phyloP scores from a whole-genome alignment of 2,797 vertebrate genomes.

The Gallirallus australis region DNA sequence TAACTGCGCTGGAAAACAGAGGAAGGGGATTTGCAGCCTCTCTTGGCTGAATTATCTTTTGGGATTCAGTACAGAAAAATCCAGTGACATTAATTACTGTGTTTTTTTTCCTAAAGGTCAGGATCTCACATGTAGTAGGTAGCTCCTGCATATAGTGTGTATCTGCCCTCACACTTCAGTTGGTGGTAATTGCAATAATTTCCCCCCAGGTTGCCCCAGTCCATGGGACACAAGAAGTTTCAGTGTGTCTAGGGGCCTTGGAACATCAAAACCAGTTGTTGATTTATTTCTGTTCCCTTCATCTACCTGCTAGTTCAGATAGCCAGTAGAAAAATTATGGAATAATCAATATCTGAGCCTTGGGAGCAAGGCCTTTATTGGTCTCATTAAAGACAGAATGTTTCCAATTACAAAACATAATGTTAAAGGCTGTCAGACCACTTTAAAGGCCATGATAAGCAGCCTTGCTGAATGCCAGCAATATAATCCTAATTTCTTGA shows the following conservation, averaged over 20 bases:
- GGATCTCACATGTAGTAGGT: neutral
- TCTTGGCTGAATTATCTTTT: neutral
- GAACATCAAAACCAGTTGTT: neutral
- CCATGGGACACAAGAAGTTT: neutral
- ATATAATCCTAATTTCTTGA: neutral
- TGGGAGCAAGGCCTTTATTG: neutral
- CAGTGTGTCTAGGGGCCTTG: neutral
- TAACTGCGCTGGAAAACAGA: neutral
- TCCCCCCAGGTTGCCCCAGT: neutral
- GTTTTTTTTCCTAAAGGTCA: neutral
- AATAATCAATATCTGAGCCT: slow-evolving; percentile 2
- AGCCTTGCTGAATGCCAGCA: neutral
- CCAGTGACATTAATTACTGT: neutral
- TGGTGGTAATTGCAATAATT: neutral
- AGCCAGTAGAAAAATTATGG: neutral
- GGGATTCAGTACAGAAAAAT: neutral
- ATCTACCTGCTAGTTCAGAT: neutral
- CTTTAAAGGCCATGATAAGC: neutral
- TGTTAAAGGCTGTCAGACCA: neutral
- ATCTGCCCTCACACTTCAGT: neutral
- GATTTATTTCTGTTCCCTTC: neutral
- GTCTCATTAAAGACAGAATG: neutral
- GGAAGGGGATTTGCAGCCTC: neutral
- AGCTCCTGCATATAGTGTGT: neutral
- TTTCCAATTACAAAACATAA: neutral